Evolutionary conservation across 2,888 invertebrate species (phyloP), one percentile per base, ranked within the genome.

Genomic region (Artemia sp.): DNA sequence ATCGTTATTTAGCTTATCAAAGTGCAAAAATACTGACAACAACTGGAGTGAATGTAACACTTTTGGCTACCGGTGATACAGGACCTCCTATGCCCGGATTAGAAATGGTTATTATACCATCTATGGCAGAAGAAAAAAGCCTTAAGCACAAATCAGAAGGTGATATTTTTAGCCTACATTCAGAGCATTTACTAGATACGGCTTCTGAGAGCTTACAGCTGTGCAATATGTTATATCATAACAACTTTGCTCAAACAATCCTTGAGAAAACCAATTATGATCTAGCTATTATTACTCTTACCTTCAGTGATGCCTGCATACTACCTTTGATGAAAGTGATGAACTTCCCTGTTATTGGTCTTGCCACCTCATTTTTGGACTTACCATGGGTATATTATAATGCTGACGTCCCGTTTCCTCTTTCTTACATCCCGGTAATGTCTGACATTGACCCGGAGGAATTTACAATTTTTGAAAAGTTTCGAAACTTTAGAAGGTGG

Each of bases 11-110:
- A 58, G n/a, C 58, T 19, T 58, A 58, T 19, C 58, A 58, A 58
- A 58, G 58, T 58, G n/a, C 58, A 11, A 58, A 19, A 19, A 58
- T 58, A 14, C 10, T 58, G n/a, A 58, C n/a, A 14, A 58, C 58
- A 8, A 14, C 58, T 14, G 58, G 58, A 10, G n/a, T 58, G 19
- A 58, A 58, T 58, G 58, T 58, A 19, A 58, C 58, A n/a, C 19
- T 58, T 8, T 14, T 58, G n/a, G 19, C 58, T 10, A 58, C n/a
- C 19, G 58, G 58, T 14, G 58, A 58, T 19, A n/a, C 58, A 14
- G 58, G 58, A 58, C 58, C 58, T 19, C 58, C n/a, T 58, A 58
- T 58, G n/a, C 58, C 58, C n/a, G 58, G 58, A 9, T n/a, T 58
- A 19, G 58, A 58, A 8, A 58, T 58, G 19, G 58, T 58, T n/a